A percentile compares a stretch with the other conserved stretches of the same genome.
Evolutionary conservation across 1,140 invertebrate genomes (phyloP).

Genomic region (Caenorhabditis briggsae): DNA sequence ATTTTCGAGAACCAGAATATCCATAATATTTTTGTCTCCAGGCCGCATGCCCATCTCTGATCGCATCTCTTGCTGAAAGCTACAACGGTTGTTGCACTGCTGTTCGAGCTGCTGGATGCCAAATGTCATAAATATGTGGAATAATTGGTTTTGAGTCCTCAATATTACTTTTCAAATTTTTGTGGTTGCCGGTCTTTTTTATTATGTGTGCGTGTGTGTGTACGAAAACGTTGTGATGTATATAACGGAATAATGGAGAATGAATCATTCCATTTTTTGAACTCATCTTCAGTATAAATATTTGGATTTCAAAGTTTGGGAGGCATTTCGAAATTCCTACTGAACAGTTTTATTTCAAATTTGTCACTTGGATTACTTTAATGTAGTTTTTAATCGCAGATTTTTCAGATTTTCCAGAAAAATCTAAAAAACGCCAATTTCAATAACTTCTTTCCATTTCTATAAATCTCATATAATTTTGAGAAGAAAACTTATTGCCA

Average conservation of each 20-base stretch:
- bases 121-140: constrained; percentile 40
- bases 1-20: not conserved
- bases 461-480: too few relatives aligned
- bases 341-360: too few relatives aligned
- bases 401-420: too few relatives aligned
- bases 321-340: not conserved
- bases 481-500: too few relatives aligned
- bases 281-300: not conserved
- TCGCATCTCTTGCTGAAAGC: constrained; percentile 16
- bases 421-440: too few relatives aligned
- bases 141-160: constrained; percentile 25
- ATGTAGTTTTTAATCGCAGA: too few relatives aligned
- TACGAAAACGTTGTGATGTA: constrained; percentile 41
- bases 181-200: constrained; percentile 20
- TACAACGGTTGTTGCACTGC: constrained; percentile 45
- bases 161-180: not conserved
- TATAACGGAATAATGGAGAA: constrained; percentile 46
- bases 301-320: not conserved
- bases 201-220: not conserved
- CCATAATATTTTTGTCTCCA: not conserved
- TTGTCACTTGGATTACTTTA: too few relatives aligned
- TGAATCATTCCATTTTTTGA: constrained; percentile 28
- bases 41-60: constrained; percentile 36
- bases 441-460: too few relatives aligned
- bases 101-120: constrained; percentile 39